phyloP scores from a whole-genome alignment of 2,797 vertebrate genomes.

The Botia almorhae region DNA sequence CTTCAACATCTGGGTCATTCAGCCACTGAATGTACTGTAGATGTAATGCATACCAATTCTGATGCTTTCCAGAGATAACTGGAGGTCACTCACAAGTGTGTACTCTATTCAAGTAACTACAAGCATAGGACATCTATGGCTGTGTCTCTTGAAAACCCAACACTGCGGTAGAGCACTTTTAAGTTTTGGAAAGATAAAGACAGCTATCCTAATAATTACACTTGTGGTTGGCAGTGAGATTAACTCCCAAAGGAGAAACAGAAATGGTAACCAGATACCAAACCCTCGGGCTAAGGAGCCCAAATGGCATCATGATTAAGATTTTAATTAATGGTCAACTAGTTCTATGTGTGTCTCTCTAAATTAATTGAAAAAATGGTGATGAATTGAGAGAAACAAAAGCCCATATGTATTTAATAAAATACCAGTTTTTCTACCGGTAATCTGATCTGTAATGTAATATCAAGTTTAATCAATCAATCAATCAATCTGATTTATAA shows the following conservation, averaged over 20 bases:
- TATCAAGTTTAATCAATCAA: neutral
- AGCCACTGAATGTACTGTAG: neutral
- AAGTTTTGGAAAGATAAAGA: constrained; percentile 16
- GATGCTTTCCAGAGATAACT: neutral
- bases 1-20: neutral
- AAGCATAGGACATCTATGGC: neutral
- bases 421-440: neutral
- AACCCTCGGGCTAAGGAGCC: constrained; percentile 10
- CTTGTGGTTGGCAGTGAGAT: constrained; percentile 12
- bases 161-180: neutral
- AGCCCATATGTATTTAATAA: neutral
- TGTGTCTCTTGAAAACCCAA: neutral
- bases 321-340: constrained; percentile 8
- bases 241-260: constrained; percentile 39
- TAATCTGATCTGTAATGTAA: neutral
- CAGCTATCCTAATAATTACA: constrained; percentile 32
- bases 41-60: neutral
- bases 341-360: neutral
- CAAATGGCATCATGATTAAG: constrained; percentile 22
- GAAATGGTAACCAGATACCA: constrained; percentile 7
- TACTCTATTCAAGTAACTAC: neutral
- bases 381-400: neutral
- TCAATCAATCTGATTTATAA: neutral
- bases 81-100: neutral
- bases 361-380: neutral